A percentile compares a stretch with the other conserved stretches of the same genome.
These are phyloP conservation scores for Cichlasoma orientale DNA, from an alignment of 2,797 vertebrate species.

Conservation along the genomic window DNA sequence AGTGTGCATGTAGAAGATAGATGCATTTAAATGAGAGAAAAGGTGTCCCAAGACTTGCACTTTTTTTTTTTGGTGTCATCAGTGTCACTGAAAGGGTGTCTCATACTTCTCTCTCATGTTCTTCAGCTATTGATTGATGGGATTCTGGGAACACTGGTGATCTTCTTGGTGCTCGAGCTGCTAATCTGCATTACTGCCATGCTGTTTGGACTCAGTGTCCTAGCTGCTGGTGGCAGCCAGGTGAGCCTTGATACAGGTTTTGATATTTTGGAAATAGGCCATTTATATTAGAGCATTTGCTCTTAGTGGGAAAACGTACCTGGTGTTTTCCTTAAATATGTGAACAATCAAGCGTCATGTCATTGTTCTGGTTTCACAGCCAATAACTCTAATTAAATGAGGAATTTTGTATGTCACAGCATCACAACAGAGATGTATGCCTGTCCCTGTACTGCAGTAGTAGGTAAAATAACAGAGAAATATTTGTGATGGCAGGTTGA, in stretches of 20 bases:
- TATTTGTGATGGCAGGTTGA: neutral
- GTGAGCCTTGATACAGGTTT: constrained; percentile 47
- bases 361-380: neutral
- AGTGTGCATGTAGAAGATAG: constrained; percentile 20
- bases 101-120: neutral
- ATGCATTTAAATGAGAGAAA: neutral
- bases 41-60: neutral
- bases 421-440: neutral
- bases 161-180: constrained; percentile 84
- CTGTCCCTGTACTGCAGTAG: neutral
- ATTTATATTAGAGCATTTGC: neutral
- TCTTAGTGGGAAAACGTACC: neutral
- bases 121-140: constrained; percentile 81
- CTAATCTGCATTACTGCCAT: constrained; percentile 82
- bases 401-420: fast-evolving
- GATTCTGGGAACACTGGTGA: constrained; percentile 79
- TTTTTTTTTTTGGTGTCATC: neutral
- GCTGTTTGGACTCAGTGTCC: constrained; percentile 81
- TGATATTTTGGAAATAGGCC: neutral
- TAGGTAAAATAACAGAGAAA: neutral
- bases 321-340: neutral
- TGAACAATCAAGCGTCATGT: neutral
- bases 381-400: neutral
- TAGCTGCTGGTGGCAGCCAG: constrained; percentile 75
- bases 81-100: neutral